Base-by-base conservation (phyloP, 2,797 vertebrate genomes). In the Rhynchonycteris naso region DNA sequence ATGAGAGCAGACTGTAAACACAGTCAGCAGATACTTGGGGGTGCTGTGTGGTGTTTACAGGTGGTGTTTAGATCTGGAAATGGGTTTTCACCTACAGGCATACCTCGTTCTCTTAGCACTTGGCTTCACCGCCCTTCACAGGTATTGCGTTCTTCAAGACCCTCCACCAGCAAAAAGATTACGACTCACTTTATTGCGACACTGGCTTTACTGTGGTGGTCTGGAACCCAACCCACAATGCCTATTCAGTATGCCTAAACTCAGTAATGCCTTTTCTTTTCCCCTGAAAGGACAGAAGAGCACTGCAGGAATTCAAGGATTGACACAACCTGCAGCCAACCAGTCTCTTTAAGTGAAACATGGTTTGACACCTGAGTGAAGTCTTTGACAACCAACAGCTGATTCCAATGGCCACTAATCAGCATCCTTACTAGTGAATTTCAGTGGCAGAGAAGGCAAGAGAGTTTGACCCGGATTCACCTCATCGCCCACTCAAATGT, bases 231-330 rank as follows among this genome's bases (percentile, higher is more conserved):
- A 54, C n/a, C n/a, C 0, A 1, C 13, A 18, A 0, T 30, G 33
- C n/a, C 56, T 30, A n/a, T 13, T 63, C 38, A 19, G n/a, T 38
- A 30, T 38, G 56, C 43, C 66, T 72, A 6, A 21, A 85, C 52
- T 43, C 33, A 74, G 65, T 22, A 33, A 80, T 16, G 2, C 5
- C 54, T 61, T 84, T 38, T 16, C 33, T 68, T 19, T 6, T 9
- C 14, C 35, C 19, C 80, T 74, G 61, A 79, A 93, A 90, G 9
- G 24, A 80, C 92, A 59, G 9, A 75, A 24, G 26, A 66, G 3
- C 38, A 75, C 1, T 52, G 28, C 47, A 95, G 47, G 43, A 90
- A 86, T 30, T 91, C 93, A 80, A 93, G 72, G 84, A 93, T n/a
- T 33, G 90, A 71, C 71, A 74, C 80, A 91, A 92, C n/a, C 35